Base-by-base conservation (phyloP, 2,888 invertebrate genomes). In the Scaptomyza caliginosa region DNA sequence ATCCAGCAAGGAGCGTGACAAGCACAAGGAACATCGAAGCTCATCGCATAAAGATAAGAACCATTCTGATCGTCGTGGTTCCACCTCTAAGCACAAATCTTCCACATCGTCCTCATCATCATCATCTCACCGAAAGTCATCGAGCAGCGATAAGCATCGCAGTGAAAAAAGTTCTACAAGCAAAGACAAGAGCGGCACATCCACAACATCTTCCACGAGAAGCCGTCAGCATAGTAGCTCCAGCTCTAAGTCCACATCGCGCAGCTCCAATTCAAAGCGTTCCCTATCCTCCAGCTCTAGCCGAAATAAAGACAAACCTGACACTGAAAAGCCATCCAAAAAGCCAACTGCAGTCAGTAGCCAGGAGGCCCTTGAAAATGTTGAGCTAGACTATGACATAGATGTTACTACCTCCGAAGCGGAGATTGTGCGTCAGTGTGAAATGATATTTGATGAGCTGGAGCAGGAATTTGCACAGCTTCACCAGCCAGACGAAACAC, bases 371-470 rank as follows among this genome's bases (percentile, higher is more conserved):
- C 10, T 13, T 0, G 58, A 68, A 82, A 91, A 92, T 77, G 90
- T 90, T 36, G 90, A 89, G 64, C 6, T 77, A 17, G 74, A 80
- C 36, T 75, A 64, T 24, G 74, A 74, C 28, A 72, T 58, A 3
- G 77, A 79, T 21, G 38, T 86, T 11, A 80, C 85, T 8, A 82
- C 86, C 23, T 94, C 95, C 87, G 94, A 94, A 75, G 94, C 94
- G 69, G 94, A 95, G 72, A 94, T 96, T 63, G 94, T 95, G 85
- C 94, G 95, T 79, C 96, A 97, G 91, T 97, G 97, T 90, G 94
- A 95, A 86, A 94, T 93, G 92, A 97, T 97, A 81, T 97, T 96
- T 91, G 96, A 96, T 91, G 96, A 96, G 91, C 94, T 95, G 91
- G 94, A 94, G 57, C 80, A 75, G 30, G 78, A 89, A 50, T 89